phyloP scores from a whole-genome alignment of 2,113 vertebrate genomes.

The Colius striatus region DNA sequence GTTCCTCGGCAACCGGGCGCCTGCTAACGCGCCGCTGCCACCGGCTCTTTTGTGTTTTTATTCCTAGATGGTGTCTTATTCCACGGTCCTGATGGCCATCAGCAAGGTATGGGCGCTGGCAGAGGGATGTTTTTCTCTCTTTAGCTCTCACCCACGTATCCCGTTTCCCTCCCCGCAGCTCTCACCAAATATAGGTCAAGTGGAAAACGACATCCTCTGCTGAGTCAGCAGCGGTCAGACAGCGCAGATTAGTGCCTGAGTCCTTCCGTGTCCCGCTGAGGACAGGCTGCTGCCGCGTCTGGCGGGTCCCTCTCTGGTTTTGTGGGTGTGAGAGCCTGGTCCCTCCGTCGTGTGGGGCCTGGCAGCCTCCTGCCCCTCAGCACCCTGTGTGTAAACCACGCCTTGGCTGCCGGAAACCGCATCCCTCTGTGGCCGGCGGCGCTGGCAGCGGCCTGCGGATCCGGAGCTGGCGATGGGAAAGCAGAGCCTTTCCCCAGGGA shows the following conservation, averaged over 20 bases:
- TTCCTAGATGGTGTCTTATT: slow-evolving; percentile 96
- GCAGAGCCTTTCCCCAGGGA: fast-evolving
- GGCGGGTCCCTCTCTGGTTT: background rate
- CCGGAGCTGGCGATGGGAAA: background rate
- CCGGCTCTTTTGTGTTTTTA: background rate
- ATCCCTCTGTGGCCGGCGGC: background rate
- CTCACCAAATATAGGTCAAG: slow-evolving; percentile 58
- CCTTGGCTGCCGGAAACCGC: background rate
- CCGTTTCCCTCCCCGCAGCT: background rate
- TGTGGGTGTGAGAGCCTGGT: background rate
- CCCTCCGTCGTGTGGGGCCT: background rate
- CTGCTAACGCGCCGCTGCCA: background rate
- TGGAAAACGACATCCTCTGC: slow-evolving; percentile 34
- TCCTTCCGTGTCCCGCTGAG: background rate
- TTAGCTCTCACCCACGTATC: background rate
- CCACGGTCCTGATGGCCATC: slow-evolving; percentile 92
- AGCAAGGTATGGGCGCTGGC: slow-evolving; percentile 85
- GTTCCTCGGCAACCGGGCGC: background rate
- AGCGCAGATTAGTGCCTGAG: background rate
- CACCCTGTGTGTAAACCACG: background rate
- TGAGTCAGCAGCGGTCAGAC: slow-evolving; percentile 54
- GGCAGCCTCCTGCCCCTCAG: background rate
- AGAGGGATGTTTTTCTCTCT: background rate
- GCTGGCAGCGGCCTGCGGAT: background rate
- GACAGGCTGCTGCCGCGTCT: background rate